These are phyloP conservation scores for Latrodectus geometricus DNA, from an alignment of 1,140 invertebrate genomes.

Conservation along the genomic window DNA sequence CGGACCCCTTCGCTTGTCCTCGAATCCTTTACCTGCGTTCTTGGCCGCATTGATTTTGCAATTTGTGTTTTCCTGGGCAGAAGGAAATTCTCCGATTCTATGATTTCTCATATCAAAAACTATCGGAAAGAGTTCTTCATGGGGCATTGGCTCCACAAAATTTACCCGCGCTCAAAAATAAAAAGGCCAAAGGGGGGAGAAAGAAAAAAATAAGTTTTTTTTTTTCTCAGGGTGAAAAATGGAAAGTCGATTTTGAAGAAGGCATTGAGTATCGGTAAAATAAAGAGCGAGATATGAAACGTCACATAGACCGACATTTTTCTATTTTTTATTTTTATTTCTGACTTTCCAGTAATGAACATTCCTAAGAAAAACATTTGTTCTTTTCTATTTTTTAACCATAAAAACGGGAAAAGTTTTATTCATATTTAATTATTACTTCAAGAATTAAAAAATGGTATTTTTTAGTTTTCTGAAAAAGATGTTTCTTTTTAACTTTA, in stretches of 20 bases:
- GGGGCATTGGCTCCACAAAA: slow-evolving; percentile 52
- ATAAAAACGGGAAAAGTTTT: no score
- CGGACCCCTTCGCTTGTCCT: slow-evolving; percentile 35
- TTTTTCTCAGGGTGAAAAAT: slow-evolving; percentile 41
- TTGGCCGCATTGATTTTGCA: slow-evolving; percentile 61
- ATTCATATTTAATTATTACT: no score
- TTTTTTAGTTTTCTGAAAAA: no score
- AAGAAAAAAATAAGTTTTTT: slow-evolving; percentile 20
- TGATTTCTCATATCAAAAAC: slow-evolving; percentile 1
- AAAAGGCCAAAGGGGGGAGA: slow-evolving; percentile 24
- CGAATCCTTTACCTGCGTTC: slow-evolving; percentile 60
- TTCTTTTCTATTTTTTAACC: no score
- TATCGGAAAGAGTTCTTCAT: slow-evolving; percentile 24
- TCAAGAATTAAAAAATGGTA: no score
- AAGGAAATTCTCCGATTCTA: slow-evolving; percentile 43
- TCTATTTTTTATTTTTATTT: neutral
- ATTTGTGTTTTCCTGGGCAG: slow-evolving; percentile 27
- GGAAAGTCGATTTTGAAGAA: slow-evolving; percentile 41
- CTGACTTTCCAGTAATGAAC: no score
- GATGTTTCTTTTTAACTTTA: no score
- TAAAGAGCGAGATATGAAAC: neutral
- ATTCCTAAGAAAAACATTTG: no score
- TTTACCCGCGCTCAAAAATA: slow-evolving; percentile 35
- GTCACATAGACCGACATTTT: neutral
- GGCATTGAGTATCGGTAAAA: slow-evolving; percentile 49